These are phyloP conservation scores for Strix aluco DNA, from an alignment of 2,113 vertebrate species.

Conservation along the genomic window DNA sequence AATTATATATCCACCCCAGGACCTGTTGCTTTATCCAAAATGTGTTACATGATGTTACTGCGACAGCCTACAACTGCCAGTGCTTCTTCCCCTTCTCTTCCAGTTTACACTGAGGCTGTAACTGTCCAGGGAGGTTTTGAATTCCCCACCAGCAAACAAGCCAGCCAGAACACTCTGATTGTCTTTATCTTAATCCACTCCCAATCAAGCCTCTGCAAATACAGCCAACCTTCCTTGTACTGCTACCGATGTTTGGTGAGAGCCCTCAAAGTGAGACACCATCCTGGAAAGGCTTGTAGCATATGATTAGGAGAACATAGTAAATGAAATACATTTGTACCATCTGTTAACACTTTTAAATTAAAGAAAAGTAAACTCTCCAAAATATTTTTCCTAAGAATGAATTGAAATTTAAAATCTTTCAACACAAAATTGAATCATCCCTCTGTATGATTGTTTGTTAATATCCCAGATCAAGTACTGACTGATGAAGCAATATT, in stretches of 20 bases:
- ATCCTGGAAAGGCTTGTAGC: background rate
- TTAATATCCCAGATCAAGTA: background rate
- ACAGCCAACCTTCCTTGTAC: background rate
- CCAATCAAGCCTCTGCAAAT: background rate
- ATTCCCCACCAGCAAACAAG: background rate
- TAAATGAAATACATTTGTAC: background rate
- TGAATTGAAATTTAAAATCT: background rate
- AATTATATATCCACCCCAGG: background rate
- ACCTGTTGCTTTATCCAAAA: background rate
- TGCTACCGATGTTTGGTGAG: background rate
- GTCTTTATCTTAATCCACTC: background rate
- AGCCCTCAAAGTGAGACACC: background rate
- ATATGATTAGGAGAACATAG: background rate
- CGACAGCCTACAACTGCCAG: background rate
- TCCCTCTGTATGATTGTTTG: background rate
- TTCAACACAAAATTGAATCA: background rate
- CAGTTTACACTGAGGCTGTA: background rate
- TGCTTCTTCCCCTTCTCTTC: background rate
- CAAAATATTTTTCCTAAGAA: background rate
- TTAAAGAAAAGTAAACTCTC: background rate
- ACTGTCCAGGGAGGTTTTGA: background rate
- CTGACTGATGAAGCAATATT: conserved; percentile 26
- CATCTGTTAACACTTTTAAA: background rate
- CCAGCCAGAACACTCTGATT: background rate
- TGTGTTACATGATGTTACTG: background rate